Evolutionary conservation across 2,888 invertebrate species (phyloP).

Genomic region (Melipona beecheii): DNA sequence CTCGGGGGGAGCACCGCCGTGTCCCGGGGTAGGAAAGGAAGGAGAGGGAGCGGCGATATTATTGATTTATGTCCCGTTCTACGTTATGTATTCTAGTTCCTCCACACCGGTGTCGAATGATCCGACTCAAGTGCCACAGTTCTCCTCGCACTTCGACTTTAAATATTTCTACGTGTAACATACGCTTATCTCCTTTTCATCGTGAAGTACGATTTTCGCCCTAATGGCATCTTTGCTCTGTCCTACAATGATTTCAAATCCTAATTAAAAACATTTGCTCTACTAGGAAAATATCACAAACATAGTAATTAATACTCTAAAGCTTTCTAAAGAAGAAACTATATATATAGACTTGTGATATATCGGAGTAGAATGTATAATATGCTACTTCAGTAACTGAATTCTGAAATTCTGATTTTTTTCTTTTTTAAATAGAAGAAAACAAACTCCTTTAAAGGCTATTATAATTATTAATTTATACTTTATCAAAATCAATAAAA

Average conservation of each 20-base stretch:
- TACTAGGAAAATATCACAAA: not conserved
- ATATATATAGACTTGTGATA: not conserved
- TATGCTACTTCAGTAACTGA: not conserved
- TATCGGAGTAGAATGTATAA: not conserved
- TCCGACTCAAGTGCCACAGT: conserved; percentile 69
- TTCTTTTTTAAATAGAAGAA: no score
- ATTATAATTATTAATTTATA: not conserved
- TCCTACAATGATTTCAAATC: not conserved
- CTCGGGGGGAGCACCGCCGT: conserved; percentile 74
- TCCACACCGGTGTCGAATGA: conserved; percentile 73
- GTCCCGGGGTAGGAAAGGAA: conserved; percentile 78
- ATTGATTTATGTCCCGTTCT: conserved; percentile 87
- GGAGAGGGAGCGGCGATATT: conserved; percentile 84
- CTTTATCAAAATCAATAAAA: not conserved
- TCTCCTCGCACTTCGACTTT: conserved; percentile 52
- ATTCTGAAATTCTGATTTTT: not conserved
- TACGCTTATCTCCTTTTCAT: not conserved
- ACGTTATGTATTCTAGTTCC: conserved; percentile 79
- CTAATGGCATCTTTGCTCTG: not conserved
- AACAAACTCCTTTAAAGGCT: not conserved
- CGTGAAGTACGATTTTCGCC: not conserved
- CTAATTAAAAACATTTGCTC: not conserved
- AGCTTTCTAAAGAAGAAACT: not conserved
- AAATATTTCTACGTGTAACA: conserved; percentile 14
- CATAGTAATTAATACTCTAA: not conserved